Base-by-base conservation (phyloP, 2,888 invertebrate species). In the Peribatodes rhomboidaria region DNA sequence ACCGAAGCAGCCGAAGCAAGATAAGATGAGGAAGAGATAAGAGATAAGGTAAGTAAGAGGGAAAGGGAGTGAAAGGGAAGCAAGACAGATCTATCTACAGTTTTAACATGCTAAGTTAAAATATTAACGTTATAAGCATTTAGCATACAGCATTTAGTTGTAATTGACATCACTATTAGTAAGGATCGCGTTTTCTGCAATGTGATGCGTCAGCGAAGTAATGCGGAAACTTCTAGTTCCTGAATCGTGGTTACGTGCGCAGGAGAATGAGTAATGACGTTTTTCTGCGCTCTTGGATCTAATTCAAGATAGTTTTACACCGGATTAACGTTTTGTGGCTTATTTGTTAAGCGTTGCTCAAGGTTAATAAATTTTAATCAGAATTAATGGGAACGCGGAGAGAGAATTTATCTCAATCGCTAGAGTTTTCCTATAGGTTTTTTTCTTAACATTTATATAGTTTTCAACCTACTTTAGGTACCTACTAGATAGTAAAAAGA, bases 251-350 rank as follows among this genome's bases (percentile, higher is more conserved):
- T 47, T 22, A 53, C 58, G 31, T 59, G 52, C 50, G 39, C 54
- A 47, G 55, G 55, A 10, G 42, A 61, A 63, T 67, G 68, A 65
- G 54, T 71, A 71, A 71, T 71, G 46, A 35, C 47, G 42, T 69
- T 67, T 70, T 72, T 72, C 66, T 72, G 31, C 68, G 70, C 59
- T 67, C 63, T 72, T 73, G 71, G 68, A 73, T 52, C 67, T 65
- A 69, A 67, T 65, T 71, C 68, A 73, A 71, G 60, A 68, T 67
- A 49, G 62, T 67, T 68, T 59, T 63, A 49, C 62, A 39, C 49
- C 47, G 54, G 52, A 13, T 47, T 56, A 42, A 65, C 22, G 13
- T 52, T 56, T 65, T 70, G 61, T 60, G 55, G 60, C 61, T 65
- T 59, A 39, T 66, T 66, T 55, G 61, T 63, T 64, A 65, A 60